phyloP scores from a whole-genome alignment of 2,888 invertebrate genomes.

The Kryphioiulus occultus region DNA sequence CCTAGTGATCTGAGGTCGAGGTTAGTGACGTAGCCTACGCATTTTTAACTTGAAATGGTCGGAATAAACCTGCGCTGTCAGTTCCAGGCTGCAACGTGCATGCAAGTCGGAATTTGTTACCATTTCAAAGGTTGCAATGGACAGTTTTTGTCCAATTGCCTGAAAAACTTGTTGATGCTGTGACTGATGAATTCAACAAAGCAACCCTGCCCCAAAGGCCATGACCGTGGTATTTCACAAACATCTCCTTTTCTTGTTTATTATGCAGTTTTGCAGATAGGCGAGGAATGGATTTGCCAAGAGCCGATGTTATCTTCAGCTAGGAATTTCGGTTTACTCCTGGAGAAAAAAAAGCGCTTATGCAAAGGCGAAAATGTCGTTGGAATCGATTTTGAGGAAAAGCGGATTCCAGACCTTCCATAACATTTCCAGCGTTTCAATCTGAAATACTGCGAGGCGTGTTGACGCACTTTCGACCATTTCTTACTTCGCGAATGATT shows the following conservation, averaged over 20 bases:
- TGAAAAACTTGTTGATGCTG: too few species aligned
- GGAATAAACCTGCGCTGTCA: too few species aligned
- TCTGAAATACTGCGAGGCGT: neutral
- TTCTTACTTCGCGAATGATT: neutral
- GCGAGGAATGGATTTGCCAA: neutral
- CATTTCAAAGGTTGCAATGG: too few species aligned
- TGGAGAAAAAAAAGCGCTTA: neutral
- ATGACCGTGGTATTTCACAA: neutral
- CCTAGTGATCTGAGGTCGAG: too few species aligned
- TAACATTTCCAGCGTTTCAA: neutral
- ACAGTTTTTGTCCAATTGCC: too few species aligned
- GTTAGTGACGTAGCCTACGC: too few species aligned
- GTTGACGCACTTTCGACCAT: neutral
- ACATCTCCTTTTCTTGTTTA: neutral
- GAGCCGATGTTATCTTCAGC: neutral
- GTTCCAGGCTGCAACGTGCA: too few species aligned
- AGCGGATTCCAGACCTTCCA: neutral
- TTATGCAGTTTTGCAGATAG: neutral
- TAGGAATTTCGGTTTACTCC: neutral
- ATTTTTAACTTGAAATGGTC: too few species aligned
- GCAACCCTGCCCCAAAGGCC: neutral
- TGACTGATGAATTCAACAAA: neutral
- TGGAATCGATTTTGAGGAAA: neutral
- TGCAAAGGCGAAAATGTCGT: neutral
- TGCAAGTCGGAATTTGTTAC: too few species aligned